Base-by-base conservation (phyloP, 2,113 vertebrate species). In the Plectropomus leopardus region DNA sequence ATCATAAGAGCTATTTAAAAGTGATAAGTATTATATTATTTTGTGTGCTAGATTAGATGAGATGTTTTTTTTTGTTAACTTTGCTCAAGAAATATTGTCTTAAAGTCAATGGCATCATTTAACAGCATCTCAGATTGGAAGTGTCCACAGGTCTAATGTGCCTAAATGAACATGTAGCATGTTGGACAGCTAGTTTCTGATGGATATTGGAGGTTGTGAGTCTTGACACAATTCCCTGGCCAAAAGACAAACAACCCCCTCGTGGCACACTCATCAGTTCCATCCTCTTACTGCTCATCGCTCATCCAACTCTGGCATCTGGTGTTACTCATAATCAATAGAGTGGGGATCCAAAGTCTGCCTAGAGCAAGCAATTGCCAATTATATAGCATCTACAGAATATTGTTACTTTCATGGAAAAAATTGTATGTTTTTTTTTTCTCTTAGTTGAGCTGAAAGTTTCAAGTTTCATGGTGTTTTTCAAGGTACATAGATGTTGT, bases 241-340 rank as follows among this genome's bases (percentile, higher is more conserved):
- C 64, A 81, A 91, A 91, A 89, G 92, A 94, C 88, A 90, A 91
- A 93, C 87, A 83, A 88, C 88, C 83, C 88, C 89, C 86, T 87
- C 51, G 67, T 89, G 90, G 89, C 80, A 59, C 85, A 84, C 92
- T 91, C 90, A 91, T 94, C 90, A 91, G 81, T 89, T 89, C 63
- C 53, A 85, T 88, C 88, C 84, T 91, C 83, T 88, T 78, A 76
- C 76, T 85, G 72, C 90, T 82, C 90, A 91, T 93, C 81, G 55
- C 88, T 93, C 93, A 92, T 91, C 87, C 87, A 88, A 86, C 76
- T 80, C 78, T 86, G 92, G 84, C 90, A 89, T 92, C 88, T 92
- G 88, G 55, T 89, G 87, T 90, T 90, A 76, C 75, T 92, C 85
- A 83, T 82, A 89, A 94, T 93, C 92, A 91, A 93, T 93, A 92